Conservation (phyloP, 2,888 invertebrate species). For the Slavum lentiscoides region DNA sequence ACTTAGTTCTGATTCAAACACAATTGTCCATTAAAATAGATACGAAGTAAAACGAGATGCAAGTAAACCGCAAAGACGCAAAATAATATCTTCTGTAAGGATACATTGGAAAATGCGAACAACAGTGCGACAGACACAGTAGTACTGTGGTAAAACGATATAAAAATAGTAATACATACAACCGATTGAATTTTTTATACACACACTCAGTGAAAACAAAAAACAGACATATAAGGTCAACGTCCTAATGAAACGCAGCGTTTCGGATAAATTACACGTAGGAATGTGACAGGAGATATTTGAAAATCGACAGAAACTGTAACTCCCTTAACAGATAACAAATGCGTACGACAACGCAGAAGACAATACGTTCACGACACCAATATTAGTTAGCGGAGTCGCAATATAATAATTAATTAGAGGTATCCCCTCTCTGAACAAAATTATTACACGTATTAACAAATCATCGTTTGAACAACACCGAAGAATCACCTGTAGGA, state of each 20-base stretch:
- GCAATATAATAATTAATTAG: background rate
- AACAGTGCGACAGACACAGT: no score
- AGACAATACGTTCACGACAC: background rate
- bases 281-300: slow-evolving; percentile 31
- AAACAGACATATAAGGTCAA: background rate
- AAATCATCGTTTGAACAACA: background rate
- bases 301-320: background rate
- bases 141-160: background rate
- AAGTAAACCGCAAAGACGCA: no score
- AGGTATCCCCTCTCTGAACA: background rate
- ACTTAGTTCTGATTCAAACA: no score
- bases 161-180: background rate
- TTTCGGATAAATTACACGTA: background rate
- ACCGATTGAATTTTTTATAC: background rate
- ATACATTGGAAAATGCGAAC: no score
- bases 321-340: slow-evolving; percentile 28
- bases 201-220: slow-evolving; percentile 39
- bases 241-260: no score
- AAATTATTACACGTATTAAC: background rate
- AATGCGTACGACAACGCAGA: background rate
- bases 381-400: slow-evolving; percentile 4
- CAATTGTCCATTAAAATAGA: no score
- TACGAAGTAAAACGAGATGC: no score
- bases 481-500: background rate
- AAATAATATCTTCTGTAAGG: no score